Base-by-base conservation (phyloP, 2,113 vertebrate genomes). In the Cepphus grylle region DNA sequence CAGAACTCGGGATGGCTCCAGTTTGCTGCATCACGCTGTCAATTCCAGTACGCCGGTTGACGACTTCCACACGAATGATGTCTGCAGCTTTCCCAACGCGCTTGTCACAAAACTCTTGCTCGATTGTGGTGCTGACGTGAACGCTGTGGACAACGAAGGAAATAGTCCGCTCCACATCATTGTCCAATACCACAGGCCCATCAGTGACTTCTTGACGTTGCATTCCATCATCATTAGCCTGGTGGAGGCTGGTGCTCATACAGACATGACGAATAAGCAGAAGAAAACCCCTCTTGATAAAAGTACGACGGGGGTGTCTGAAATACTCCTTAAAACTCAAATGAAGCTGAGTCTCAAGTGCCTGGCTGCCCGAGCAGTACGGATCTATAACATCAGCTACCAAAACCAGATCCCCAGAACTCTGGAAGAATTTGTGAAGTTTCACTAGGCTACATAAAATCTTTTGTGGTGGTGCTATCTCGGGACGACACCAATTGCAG, bases 321-420 rank as follows among this genome's bases (percentile, higher is more conserved):
- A 99, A 97, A 99, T 99, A 90, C 99, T 99, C 50, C 98, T 99
- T 59, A 99, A 99, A 98, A 99, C 99, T 53, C 99, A 99, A 97
- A 99, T 99, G 99, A 99, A 99, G 98, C 99, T 99, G 98, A 99
- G 99, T 97, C 98, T 99, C 78, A 99, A 99, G 99, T 99, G 99
- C 98, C 98, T 99, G 98, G 99, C 99, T 34, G 99, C 99, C 73
- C 99, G 99, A 23, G 99, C 99, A 36, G 99, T 99, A 53, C 98
- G 99, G 65, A 98, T 98, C 56, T 98, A 99, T 97, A 99, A 98
- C 91, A 99, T 99, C 97, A 98, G 97, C 87, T 99, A 99, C 97
- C 98, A 98, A 92, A 98, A 99, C 97, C 99, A 99, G 98, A 99
- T 99, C 97, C 99, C 99, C 95, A 98, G 98, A 82, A 99, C 98